These are phyloP conservation scores for Heloderma charlesbogerti DNA, from an alignment of 2,113 vertebrate genomes.

Conservation along the genomic window DNA sequence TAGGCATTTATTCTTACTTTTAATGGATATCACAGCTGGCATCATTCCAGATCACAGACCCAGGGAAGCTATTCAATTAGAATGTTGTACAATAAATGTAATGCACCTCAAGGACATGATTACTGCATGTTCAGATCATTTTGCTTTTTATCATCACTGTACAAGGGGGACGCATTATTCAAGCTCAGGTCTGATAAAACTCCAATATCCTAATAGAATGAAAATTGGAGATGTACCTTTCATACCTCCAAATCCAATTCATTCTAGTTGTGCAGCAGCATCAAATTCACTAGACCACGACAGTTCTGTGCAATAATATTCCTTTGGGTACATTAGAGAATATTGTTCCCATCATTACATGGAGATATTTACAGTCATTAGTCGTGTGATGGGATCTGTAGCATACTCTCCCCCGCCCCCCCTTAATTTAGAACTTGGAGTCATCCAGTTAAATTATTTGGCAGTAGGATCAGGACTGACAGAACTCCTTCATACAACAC, in stretches of 20 bases:
- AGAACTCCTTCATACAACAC: not conserved
- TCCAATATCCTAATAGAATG: not conserved
- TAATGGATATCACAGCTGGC: slow-evolving; percentile 31
- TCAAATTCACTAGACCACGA: not conserved
- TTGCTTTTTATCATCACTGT: slow-evolving; percentile 21
- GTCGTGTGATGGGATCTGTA: not conserved
- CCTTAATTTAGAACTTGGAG: not conserved
- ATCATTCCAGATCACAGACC: slow-evolving; percentile 17
- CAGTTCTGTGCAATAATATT: not conserved
- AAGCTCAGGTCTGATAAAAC: slow-evolving; percentile 15
- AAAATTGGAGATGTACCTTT: slow-evolving; percentile 5
- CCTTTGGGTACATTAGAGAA: not conserved
- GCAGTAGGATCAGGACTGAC: not conserved
- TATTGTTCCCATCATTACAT: not conserved
- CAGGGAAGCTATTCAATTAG: slow-evolving; percentile 21
- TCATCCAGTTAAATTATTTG: too few species aligned
- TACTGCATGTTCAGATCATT: slow-evolving; percentile 35
- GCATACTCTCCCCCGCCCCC: not conserved
- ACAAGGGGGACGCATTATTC: slow-evolving; percentile 9
- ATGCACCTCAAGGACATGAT: not conserved
- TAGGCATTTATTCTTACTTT: slow-evolving; percentile 10
- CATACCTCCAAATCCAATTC: not conserved
- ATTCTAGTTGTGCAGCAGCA: not conserved
- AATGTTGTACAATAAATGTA: slow-evolving; percentile 33
- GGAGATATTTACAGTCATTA: not conserved